Base-by-base conservation (phyloP, 2,888 invertebrate species). In the Tetramorium bicarinatum region DNA sequence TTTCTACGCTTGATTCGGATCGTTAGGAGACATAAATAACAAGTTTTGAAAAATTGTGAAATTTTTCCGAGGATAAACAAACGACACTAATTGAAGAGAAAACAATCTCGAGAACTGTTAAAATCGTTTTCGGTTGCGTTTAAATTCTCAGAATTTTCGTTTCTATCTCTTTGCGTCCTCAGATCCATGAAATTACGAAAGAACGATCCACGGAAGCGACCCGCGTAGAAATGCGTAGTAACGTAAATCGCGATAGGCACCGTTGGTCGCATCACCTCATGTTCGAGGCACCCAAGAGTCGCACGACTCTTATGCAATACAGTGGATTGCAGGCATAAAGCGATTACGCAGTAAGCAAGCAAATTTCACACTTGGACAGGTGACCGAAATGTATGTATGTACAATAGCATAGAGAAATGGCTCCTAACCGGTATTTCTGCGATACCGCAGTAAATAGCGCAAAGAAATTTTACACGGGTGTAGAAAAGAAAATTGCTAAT, bases 151-250 rank as follows among this genome's bases (percentile, higher is more conserved):
- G 9, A 64, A 64, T 52, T 64, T 74, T 49, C 11, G 21, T 18
- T 38, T 1, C 15, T 38, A 18, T 8, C 38, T 52, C 38, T 52
- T 66, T 8, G 18, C 18, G 18, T 61, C 13, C 13, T 29, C 41
- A 7, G 34, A 34, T 77, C 29, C n/a, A 49, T 6, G 21, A 67
- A 77, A 54, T 72, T 49, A n/a, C 47, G 79, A 80, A 47, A 67
- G 52, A 77, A 15, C 41, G 88, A 90, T 87, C 85, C 72, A 9
- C 82, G 79, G 82, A 72, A 77, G 34, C n/a, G 29, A 69, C 15
- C 47, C 47, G 47, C 13, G 13, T 6, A 72, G 74, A 49, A 72
- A 72, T 47, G 59, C 72, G 72, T 77, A 77, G 54, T 67, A 76
- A 15, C 52, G n/a, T 59, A 80, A 79, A 80, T 80, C 74, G 72